Conservation (phyloP, 2,888 invertebrate genomes). For the Esperia sulphurella region DNA sequence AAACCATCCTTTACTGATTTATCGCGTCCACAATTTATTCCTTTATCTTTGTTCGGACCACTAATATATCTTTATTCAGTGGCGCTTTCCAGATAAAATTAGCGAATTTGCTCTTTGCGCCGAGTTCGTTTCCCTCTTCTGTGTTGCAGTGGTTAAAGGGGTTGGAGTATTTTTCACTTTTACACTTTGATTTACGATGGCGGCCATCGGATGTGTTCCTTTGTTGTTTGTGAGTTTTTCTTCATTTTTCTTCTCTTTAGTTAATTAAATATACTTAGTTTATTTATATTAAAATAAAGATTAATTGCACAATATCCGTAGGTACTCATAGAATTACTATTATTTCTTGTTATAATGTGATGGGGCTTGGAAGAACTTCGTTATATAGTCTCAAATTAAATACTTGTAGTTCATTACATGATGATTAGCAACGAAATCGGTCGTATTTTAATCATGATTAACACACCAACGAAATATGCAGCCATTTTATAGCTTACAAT, state of each 20-base stretch:
- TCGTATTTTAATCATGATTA: too few species aligned
- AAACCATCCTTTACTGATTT: conserved; percentile 77
- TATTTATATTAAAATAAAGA: too few species aligned
- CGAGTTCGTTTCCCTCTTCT: conserved; percentile 38
- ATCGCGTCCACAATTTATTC: conserved; percentile 74
- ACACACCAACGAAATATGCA: too few species aligned
- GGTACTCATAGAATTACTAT: too few species aligned
- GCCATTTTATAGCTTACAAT: too few species aligned
- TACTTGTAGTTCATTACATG: too few species aligned
- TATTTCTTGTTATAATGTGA: too few species aligned
- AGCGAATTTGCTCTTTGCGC: conserved; percentile 62
- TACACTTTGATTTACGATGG: conserved; percentile 45
- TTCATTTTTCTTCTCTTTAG: background rate
- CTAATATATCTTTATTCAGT: conserved; percentile 76
- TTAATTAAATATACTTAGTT: too few species aligned
- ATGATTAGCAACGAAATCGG: too few species aligned
- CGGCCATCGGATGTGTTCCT: conserved; percentile 26
- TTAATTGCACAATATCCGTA: too few species aligned
- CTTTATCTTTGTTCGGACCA: conserved; percentile 73
- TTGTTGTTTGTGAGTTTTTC: conserved; percentile 10
- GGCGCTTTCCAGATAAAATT: conserved; percentile 61
- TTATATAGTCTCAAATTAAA: too few species aligned
- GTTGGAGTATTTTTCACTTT: conserved; percentile 52
- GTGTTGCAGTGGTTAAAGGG: conserved; percentile 46
- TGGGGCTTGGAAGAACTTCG: too few species aligned